A percentile compares a stretch with the other conserved stretches of the same genome.
These are phyloP conservation scores for Chelon auratus DNA, from an alignment of 2,797 vertebrate species.

Conservation along the genomic window DNA sequence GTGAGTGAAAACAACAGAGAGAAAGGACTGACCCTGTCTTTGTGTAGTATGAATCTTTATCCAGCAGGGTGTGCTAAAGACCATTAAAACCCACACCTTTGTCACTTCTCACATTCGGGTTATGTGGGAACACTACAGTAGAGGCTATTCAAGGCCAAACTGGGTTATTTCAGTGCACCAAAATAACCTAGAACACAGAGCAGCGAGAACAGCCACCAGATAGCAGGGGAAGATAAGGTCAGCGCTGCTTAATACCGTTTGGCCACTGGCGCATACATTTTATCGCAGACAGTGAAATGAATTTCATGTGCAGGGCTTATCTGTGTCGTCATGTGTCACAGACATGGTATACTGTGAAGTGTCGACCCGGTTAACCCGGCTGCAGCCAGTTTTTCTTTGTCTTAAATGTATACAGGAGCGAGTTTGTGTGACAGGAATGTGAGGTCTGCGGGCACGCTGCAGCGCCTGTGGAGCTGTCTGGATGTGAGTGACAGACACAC, in stretches of 20 bases:
- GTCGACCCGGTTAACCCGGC: constrained; percentile 25
- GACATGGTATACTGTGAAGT: too few species aligned
- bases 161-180: constrained; percentile 65
- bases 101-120: constrained; percentile 44
- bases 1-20: constrained; percentile 10
- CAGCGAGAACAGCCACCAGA: constrained; percentile 28
- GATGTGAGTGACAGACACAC: constrained; percentile 27
- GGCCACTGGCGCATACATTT: not conserved
- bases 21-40: constrained; percentile 1
- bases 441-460: not conserved
- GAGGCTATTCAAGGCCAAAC: constrained; percentile 73
- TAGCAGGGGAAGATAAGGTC: constrained; percentile 41
- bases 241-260: not conserved
- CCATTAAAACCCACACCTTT: constrained; percentile 28
- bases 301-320: constrained; percentile 17
- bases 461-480: not conserved
- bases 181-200: constrained; percentile 62
- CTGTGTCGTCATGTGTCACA: not conserved
- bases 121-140: constrained; percentile 62
- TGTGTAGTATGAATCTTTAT: fast-evolving
- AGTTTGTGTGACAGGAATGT: not conserved
- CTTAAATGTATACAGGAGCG: not conserved
- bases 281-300: constrained; percentile 25
- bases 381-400: not conserved
- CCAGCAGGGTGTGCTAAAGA: constrained; percentile 71